Base-by-base conservation (phyloP, 2,797 vertebrate species). In the Oreochromis mossambicus region DNA sequence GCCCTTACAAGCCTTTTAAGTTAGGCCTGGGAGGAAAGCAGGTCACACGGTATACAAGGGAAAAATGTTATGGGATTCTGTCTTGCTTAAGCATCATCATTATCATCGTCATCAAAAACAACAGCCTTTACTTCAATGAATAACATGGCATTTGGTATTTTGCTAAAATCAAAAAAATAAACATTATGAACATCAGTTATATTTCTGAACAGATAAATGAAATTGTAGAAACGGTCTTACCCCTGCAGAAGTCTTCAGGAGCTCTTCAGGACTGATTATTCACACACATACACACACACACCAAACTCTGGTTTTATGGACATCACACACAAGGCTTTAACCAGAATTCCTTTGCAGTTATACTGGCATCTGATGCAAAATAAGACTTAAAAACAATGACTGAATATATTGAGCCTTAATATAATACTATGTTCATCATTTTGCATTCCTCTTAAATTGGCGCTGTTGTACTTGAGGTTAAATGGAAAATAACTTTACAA, bases 11-110 rank as follows among this genome's bases (percentile, higher is more conserved):
- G 98, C 98, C 98, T 98, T 98, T 96, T 94, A 93, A 98, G 97
- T 98, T 99, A 99, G 98, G 98, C 97, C 98, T 99, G 98, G 98
- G 98, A 99, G 98, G 98, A 99, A 98, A 99, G 98, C 98, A 99
- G 97, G 98, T 99, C 97, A 97, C 97, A 99, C 96, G 96, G 97
- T 99, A 98, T 98, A 98, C 97, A 98, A 97, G 92, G 95, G 90
- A 94, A 95, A 96, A 94, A 93, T 80, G 87, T 95, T 93, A 96
- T 94, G 94, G 94, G 94, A 96, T 97, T 96, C 96, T 89, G 90
- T 92, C 92, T 95, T 94, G 70, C 94, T 95, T 90, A 86, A 93
- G 90, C 92, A 96, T 89, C 86, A 94, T 91, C 89, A 94, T 92
- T 15, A 87, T 84, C 10, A 94, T 88, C 4, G 87, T 78, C 46